Evolutionary conservation across 2,113 vertebrate species (phyloP), one percentile per base, ranked within the genome.

Genomic region (Solea solea): DNA sequence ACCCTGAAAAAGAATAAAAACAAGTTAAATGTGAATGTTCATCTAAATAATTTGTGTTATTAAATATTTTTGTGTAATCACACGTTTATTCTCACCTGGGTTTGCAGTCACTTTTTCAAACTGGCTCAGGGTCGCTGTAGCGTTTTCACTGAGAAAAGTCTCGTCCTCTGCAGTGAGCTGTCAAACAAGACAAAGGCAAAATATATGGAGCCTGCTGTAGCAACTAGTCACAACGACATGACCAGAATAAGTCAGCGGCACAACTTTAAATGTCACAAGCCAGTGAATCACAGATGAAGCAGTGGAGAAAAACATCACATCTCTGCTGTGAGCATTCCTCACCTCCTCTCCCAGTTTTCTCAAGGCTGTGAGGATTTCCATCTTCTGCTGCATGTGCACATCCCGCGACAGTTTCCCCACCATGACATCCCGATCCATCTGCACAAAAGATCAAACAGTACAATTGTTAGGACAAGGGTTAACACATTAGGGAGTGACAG

Each of bases 371-470:
- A 99, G 94, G 74, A 98, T 97, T 93, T 99, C 98, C 72, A 97
- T 91, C 80, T 99, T 99, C 94, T 98, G 98, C 69, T 96, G 96
- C 0, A 92, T 97, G 80, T 98, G 94, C 9, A 95, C 79, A 4
- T 94, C 95, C 83, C 91, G 90, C 0, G 91, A 92, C 82, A 99
- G 82, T 74, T 98, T 99, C 48, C 97, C 97, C 49, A 98, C 96
- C 79, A 99, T 98, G 73, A 98, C 93, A 61, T 99, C 97, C 87
- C 98, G 91, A 80, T 98, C 98, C 97, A 99, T 97, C 98, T 99
- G 88, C 4, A 72, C 5, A 7, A 4, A 78, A 75, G 42, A 61
- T 81, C 83, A 82, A 57, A 86, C 68, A 64, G 5, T n/a, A 71
- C 27, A 64, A 53, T 34, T 59, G 69, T 72, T 56, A 72, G 44